These are phyloP conservation scores for Metopia argyrocephala DNA, from an alignment of 2,888 invertebrate species.

Conservation along the genomic window DNA sequence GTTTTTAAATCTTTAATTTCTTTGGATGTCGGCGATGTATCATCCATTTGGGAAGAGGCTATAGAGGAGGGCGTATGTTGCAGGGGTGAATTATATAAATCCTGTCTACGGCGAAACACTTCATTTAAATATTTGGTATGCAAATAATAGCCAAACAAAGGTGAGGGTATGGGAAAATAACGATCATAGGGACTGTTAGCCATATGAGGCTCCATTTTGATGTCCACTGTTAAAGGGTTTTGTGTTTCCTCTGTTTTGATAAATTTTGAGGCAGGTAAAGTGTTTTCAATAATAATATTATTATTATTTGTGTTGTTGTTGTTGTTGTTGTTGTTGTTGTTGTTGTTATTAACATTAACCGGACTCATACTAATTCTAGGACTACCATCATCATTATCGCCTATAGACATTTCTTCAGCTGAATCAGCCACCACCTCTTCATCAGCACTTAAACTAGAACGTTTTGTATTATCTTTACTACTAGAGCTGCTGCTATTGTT, in stretches of 20 bases:
- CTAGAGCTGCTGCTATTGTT: conserved; percentile 50
- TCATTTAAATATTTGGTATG: conserved; percentile 83
- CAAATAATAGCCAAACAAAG: conserved; percentile 82
- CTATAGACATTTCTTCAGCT: conserved; percentile 68
- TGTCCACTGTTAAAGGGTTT: conserved; percentile 76
- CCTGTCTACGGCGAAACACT: conserved; percentile 81
- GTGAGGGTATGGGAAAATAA: conserved; percentile 78
- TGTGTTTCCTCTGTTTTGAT: conserved; percentile 63
- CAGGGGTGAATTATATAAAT: conserved; percentile 80
- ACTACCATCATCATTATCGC: conserved; percentile 71
- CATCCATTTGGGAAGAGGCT: conserved; percentile 73
- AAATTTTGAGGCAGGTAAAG: conserved; percentile 57
- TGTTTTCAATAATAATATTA: conserved; percentile 40
- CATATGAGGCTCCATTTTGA: conserved; percentile 77
- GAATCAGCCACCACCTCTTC: conserved; percentile 72
- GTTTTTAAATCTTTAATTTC: conserved; percentile 50
- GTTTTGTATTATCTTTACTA: conserved; percentile 63
- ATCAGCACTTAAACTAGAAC: conserved; percentile 71
- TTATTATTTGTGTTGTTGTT: conserved; percentile 23
- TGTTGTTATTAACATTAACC: conserved; percentile 36
- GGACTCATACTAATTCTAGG: conserved; percentile 77
- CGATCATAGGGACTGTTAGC: conserved; percentile 78
- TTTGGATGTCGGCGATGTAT: conserved; percentile 70
- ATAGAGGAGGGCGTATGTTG: conserved; percentile 77
- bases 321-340: conserved; percentile 26